Percentiles rank a stretch among this genome's conserved stretches.
Conservation (phyloP, 2,888 invertebrate genomes). For the Mesochorus sp. region DNA sequence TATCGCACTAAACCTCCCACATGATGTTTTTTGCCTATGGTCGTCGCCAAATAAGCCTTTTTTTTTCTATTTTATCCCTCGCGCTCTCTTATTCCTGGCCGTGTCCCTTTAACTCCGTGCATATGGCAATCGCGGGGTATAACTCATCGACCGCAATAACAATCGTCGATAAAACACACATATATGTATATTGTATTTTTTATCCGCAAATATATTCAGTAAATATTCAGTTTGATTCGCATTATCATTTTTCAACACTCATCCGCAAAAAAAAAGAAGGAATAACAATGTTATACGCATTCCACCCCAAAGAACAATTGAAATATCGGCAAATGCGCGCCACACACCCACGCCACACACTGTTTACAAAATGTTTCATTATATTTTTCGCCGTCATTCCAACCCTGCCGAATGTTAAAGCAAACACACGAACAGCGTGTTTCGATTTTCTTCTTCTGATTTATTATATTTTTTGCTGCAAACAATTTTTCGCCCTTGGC, state of each 20-base stretch:
- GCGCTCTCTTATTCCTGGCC: neutral
- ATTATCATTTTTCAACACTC: too few relatives aligned
- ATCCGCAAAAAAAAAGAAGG: too few relatives aligned
- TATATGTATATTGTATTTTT: too few relatives aligned
- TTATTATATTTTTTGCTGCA: neutral
- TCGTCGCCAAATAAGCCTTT: conserved; percentile 58
- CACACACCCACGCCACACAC: too few relatives aligned
- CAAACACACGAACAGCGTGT: too few relatives aligned
- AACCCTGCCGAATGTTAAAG: too few relatives aligned
- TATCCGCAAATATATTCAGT: too few relatives aligned
- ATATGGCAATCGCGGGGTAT: neutral
- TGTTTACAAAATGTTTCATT: neutral
- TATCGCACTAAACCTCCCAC: conserved; percentile 29
- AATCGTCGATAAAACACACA: too few relatives aligned
- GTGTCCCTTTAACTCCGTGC: neutral
- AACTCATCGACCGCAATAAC: conserved; percentile 3
- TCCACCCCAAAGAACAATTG: too few relatives aligned
- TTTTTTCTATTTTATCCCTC: conserved; percentile 35
- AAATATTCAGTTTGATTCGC: too few relatives aligned
- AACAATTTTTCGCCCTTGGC: neutral
- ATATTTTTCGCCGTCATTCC: neutral
- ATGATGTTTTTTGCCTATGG: conserved; percentile 42
- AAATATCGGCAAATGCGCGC: too few relatives aligned
- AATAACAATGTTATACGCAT: too few relatives aligned
- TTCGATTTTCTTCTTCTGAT: neutral